These are phyloP conservation scores for Tiliacea aurago DNA, from an alignment of 2,888 invertebrate genomes.

Conservation along the genomic window DNA sequence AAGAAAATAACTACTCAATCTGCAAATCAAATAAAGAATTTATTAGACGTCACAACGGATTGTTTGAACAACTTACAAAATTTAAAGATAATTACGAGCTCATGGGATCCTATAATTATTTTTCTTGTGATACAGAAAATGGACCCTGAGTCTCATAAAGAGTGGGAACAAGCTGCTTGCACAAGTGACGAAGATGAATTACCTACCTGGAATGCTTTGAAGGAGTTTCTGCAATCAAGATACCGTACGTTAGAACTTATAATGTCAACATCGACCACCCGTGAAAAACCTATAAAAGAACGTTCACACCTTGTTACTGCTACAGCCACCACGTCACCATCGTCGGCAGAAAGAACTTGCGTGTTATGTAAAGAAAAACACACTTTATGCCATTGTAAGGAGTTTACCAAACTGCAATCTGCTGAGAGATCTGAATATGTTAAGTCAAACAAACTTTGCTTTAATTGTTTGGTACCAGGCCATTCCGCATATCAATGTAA, in stretches of 20 bases:
- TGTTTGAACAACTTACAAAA: too few species aligned
- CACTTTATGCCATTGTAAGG: too few species aligned
- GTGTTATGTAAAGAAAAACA: not conserved
- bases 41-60: too few species aligned
- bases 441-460: conserved; percentile 15
- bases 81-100: too few species aligned
- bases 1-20: not conserved
- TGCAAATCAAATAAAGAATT: not conserved
- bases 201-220: conserved; percentile 18
- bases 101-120: too few species aligned
- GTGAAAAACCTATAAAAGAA: too few species aligned
- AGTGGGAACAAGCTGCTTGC: conserved; percentile 18
- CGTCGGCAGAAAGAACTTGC: conserved; percentile 3
- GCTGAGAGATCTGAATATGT: not conserved
- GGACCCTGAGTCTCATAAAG: conserved; percentile 35
- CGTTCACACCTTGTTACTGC: not conserved
- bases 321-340: not conserved
- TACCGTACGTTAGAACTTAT: conserved; percentile 20
- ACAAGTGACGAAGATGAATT: not conserved
- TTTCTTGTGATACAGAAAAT: too few species aligned
- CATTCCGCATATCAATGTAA: not conserved
- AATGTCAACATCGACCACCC: not conserved
- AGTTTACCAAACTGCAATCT: conserved; percentile 11
- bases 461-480: conserved; percentile 22
- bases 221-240: conserved; percentile 6